These are phyloP conservation scores for Berghia stephanieae DNA, from an alignment of 1,140 invertebrate genomes.

Conservation along the genomic window DNA sequence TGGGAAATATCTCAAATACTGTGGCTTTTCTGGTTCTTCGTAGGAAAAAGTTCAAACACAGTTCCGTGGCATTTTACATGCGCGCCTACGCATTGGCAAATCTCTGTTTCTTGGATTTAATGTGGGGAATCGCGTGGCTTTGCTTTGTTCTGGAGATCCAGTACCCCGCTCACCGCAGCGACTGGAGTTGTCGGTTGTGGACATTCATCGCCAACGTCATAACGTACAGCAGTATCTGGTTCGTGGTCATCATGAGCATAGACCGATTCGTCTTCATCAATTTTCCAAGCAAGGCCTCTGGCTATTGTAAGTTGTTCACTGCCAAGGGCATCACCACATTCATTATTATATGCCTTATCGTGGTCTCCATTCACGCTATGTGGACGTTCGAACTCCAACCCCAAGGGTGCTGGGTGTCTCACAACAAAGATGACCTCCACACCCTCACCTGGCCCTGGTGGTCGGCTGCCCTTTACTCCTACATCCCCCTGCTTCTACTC, in stretches of 20 bases:
- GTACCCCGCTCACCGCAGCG: slow-evolving; percentile 44
- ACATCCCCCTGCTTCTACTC: slow-evolving; percentile 54
- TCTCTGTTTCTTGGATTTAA: slow-evolving; percentile 49
- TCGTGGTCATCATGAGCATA: slow-evolving; percentile 57
- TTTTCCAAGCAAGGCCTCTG: slow-evolving; percentile 44
- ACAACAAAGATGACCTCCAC: slow-evolving; percentile 49
- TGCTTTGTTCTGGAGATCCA: slow-evolving; percentile 43
- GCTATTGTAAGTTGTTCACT: slow-evolving; percentile 55
- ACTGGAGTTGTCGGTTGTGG: slow-evolving; percentile 57
- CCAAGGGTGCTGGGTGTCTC: slow-evolving; percentile 51
- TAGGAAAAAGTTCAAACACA: slow-evolving; percentile 47
- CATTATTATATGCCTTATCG: slow-evolving; percentile 55
- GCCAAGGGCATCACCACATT: slow-evolving; percentile 52
- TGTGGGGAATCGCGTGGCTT: slow-evolving; percentile 52
- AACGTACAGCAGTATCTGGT: slow-evolving; percentile 57
- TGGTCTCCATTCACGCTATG: slow-evolving; percentile 61
- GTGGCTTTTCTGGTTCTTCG: slow-evolving; percentile 54
- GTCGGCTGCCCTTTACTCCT: slow-evolving; percentile 54
- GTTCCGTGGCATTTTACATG: slow-evolving; percentile 60
- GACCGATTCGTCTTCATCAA: slow-evolving; percentile 58
- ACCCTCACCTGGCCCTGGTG: slow-evolving; percentile 60
- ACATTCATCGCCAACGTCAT: slow-evolving; percentile 56
- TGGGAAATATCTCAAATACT: slow-evolving; percentile 58
- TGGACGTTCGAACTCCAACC: slow-evolving; percentile 57
- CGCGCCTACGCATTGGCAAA: slow-evolving; percentile 55